Evolutionary conservation across 2,113 vertebrate species (phyloP).

Genomic region (Columba livia): DNA sequence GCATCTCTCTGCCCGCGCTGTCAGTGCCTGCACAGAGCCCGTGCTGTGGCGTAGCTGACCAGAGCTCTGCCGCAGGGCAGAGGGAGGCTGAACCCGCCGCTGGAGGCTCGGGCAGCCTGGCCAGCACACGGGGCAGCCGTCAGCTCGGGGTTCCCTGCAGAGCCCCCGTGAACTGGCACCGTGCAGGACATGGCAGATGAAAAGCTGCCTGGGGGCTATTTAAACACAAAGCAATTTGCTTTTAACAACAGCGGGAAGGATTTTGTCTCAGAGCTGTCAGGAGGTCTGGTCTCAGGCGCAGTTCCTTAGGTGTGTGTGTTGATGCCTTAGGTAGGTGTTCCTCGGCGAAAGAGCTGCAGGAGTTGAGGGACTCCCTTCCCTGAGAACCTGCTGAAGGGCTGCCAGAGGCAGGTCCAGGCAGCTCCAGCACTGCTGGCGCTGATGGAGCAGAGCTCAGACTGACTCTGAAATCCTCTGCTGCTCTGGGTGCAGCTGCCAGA

Average conservation of each 20-base stretch:
- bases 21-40: accelerated
- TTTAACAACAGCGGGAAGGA: neutral
- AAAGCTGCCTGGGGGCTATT: neutral
- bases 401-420: neutral
- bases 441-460: neutral
- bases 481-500: neutral
- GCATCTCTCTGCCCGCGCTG: neutral
- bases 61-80: neutral
- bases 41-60: neutral
- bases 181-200: neutral
- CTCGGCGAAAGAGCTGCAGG: neutral
- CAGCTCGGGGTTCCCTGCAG: neutral
- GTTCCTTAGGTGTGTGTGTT: neutral
- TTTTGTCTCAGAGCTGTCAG: neutral
- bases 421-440: neutral
- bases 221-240: neutral
- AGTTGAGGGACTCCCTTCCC: neutral
- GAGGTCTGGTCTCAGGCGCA: neutral
- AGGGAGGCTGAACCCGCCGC: neutral
- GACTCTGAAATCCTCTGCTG: neutral
- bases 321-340: neutral
- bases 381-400: neutral
- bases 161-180: neutral
- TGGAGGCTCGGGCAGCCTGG: neutral
- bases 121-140: neutral